Percentiles rank a stretch among this genome's conserved stretches.
Evolutionary conservation across 2,113 vertebrate genomes (phyloP).

Genomic region (Thunnus thynnus): DNA sequence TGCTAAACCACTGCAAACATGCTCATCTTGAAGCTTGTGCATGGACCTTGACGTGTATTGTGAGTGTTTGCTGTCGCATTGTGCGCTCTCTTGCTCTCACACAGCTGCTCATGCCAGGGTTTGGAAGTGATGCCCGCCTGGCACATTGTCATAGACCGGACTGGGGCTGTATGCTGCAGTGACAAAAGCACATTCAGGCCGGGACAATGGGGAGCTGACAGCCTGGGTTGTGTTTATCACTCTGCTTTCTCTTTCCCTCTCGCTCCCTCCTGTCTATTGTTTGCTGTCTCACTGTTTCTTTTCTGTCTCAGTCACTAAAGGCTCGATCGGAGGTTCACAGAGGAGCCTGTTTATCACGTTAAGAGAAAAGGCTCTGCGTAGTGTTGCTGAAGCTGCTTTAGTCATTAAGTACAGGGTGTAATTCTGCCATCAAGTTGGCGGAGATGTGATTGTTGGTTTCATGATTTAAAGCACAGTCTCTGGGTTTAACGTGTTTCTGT

Average conservation of each 20-base stretch:
- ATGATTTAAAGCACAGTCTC: conserved; percentile 37
- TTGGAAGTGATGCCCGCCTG: conserved; percentile 64
- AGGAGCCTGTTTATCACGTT: conserved; percentile 29
- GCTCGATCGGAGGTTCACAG: conserved; percentile 2
- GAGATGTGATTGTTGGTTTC: conserved; percentile 46
- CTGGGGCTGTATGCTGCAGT: conserved; percentile 60
- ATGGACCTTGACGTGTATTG: neutral
- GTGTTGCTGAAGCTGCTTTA: conserved; percentile 25
- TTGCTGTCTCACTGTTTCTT: conserved; percentile 35
- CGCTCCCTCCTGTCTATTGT: conserved; percentile 56
- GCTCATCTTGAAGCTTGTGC: conserved; percentile 10
- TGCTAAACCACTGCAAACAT: conserved; percentile 32
- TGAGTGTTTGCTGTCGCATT: conserved; percentile 16
- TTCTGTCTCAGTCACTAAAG: conserved; percentile 17
- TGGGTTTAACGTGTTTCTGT: conserved; percentile 30
- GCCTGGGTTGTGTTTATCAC: conserved; percentile 64
- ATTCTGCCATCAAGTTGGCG: conserved; percentile 32
- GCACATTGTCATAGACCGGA: conserved; percentile 66
- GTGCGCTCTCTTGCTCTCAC: conserved; percentile 21
- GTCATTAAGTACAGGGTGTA: conserved; percentile 56
- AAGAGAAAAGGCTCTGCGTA: conserved; percentile 12
- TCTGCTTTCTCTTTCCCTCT: conserved; percentile 22
- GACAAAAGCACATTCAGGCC: conserved; percentile 81
- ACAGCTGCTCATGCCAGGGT: conserved; percentile 54
- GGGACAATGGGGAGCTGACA: conserved; percentile 74